Conservation (phyloP, 2,888 invertebrate genomes). For the Sinopyrophorus schimmeli region DNA sequence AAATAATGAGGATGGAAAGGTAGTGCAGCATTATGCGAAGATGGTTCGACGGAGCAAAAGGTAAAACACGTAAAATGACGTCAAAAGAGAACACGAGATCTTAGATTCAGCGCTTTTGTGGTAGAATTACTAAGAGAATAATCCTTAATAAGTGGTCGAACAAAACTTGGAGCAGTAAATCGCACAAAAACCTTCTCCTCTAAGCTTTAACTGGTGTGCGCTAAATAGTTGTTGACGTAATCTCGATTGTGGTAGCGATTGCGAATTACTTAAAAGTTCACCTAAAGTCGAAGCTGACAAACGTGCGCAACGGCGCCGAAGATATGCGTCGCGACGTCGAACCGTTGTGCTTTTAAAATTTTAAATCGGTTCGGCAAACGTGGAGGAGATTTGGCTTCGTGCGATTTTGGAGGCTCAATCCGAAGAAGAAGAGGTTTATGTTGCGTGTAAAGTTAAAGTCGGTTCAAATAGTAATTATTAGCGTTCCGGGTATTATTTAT, state of each 20-base stretch:
- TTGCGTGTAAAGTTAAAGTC: too few relatives aligned
- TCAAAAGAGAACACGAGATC: slow-evolving; percentile 18
- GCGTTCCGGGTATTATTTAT: slow-evolving; percentile 54
- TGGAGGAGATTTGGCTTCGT: too few relatives aligned
- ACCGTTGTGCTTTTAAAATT: slow-evolving; percentile 18
- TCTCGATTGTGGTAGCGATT: slow-evolving; percentile 41
- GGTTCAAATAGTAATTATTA: slow-evolving; percentile 42
- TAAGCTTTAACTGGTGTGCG: slow-evolving; percentile 39
- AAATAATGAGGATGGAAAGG: too few relatives aligned
- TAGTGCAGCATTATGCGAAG: too few relatives aligned
- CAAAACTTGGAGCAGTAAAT: slow-evolving; percentile 37
- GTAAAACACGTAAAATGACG: slow-evolving; percentile 17
- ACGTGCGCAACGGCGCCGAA: slow-evolving; percentile 35
- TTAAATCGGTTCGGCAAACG: too few relatives aligned
- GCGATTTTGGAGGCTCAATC: too few relatives aligned
- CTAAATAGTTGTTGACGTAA: slow-evolving; percentile 44
- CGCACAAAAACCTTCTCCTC: slow-evolving; percentile 37
- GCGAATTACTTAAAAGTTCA: slow-evolving; percentile 38
- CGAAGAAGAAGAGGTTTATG: too few relatives aligned
- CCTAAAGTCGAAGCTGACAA: slow-evolving; percentile 25
- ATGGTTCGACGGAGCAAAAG: too few relatives aligned
- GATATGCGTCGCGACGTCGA: slow-evolving; percentile 30
- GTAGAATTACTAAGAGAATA: slow-evolving; percentile 35
- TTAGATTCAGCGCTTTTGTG: slow-evolving; percentile 33
- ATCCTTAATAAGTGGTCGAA: slow-evolving; percentile 41